phyloP scores from a whole-genome alignment of 1,140 invertebrate genomes.

The Galleria mellonella region DNA sequence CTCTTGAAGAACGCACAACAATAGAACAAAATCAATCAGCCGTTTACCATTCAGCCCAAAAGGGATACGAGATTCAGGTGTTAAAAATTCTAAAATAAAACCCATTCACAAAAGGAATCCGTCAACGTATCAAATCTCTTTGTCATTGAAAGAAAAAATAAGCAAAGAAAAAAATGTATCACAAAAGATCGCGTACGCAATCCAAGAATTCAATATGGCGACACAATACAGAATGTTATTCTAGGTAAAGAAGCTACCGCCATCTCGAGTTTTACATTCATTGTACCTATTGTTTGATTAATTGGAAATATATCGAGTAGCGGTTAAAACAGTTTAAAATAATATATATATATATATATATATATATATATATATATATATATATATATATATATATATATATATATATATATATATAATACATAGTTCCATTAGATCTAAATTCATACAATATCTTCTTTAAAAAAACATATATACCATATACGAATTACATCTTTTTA shows the following conservation, averaged over 20 bases:
- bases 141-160: constrained; percentile 25
- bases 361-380: no score
- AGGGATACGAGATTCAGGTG: constrained; percentile 55
- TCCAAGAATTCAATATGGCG: constrained; percentile 52
- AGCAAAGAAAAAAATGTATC: constrained; percentile 37
- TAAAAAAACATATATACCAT: no score
- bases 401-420: no score
- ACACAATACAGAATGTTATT: constrained; percentile 55
- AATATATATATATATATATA: no score
- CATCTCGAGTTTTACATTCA: constrained; percentile 3
- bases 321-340: no score
- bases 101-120: constrained; percentile 44
- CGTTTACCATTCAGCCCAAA: constrained; percentile 22
- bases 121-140: constrained; percentile 56
- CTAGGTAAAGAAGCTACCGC: constrained; percentile 46
- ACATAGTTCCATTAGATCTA: no score
- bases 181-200: constrained; percentile 54
- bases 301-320: background rate
- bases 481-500: no score
- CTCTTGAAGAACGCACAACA: constrained; percentile 26
- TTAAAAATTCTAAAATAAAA: constrained; percentile 49
- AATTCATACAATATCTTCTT: no score
- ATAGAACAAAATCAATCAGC: constrained; percentile 45
- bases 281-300: background rate
- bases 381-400: no score